These are phyloP conservation scores for Petrolisthes manimaculis DNA, from an alignment of 2,888 invertebrate species.

Conservation along the genomic window DNA sequence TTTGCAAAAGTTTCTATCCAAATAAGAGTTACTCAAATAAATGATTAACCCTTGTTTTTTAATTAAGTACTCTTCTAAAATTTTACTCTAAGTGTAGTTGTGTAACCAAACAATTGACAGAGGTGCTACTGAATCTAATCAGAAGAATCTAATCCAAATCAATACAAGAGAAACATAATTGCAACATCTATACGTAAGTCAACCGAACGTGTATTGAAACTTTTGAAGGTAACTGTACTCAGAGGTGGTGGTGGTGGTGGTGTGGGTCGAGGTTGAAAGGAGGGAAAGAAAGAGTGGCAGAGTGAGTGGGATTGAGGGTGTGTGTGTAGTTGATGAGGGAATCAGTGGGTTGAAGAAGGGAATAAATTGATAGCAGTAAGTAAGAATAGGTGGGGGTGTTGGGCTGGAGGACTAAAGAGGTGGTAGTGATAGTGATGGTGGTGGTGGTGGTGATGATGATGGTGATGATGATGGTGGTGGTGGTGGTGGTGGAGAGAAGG, in stretches of 20 bases:
- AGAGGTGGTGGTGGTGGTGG: neutral
- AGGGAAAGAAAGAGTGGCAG: neutral
- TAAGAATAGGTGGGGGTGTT: neutral
- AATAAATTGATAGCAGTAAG: neutral
- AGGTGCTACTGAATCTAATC: too few relatives aligned
- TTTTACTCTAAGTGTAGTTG: too few relatives aligned
- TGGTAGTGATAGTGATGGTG: neutral
- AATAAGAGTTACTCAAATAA: too few relatives aligned
- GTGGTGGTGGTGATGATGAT: neutral
- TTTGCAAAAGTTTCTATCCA: too few relatives aligned
- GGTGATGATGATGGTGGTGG: neutral
- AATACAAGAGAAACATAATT: too few relatives aligned
- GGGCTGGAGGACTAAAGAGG: neutral
- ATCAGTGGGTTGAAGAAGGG: neutral
- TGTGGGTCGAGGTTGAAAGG: neutral
- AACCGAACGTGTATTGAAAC: too few relatives aligned
- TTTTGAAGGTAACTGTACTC: too few relatives aligned
- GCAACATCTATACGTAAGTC: too few relatives aligned
- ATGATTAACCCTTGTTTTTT: too few relatives aligned
- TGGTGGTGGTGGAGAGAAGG: neutral
- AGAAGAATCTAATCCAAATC: too few relatives aligned
- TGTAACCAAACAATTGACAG: too few relatives aligned
- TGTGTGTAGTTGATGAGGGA: neutral
- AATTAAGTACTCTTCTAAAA: too few relatives aligned
- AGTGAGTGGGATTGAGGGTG: neutral